Percentiles rank a stretch among this genome's conserved stretches.
Evolutionary conservation across 2,797 vertebrate genomes (phyloP).

Genomic region (Loriculus beryllinus): DNA sequence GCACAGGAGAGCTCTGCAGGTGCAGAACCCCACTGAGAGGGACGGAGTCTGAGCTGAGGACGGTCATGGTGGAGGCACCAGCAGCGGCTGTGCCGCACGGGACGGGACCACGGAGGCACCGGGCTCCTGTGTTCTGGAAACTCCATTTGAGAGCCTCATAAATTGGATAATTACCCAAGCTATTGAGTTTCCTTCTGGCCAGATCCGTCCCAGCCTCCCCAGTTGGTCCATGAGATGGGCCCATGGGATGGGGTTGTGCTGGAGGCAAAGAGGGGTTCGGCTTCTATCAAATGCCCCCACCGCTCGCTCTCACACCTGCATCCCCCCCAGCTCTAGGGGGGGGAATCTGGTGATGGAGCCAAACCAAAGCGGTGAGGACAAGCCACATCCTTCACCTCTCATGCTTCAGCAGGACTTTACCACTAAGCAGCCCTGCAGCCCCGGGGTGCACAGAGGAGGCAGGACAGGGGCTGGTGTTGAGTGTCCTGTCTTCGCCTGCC

Average conservation of each 20-base stretch:
- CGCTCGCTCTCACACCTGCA: not conserved
- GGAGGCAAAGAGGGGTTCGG: not conserved
- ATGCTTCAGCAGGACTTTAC: not conserved
- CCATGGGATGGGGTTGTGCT: not conserved
- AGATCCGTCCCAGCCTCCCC: slow-evolving; percentile 52
- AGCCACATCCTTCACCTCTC: slow-evolving; percentile 2
- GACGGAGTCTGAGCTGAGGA: not conserved
- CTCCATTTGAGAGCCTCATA: slow-evolving; percentile 62
- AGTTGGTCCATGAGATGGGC: slow-evolving; percentile 15
- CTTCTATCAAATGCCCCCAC: slow-evolving; percentile 14
- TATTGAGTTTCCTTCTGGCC: slow-evolving; percentile 65
- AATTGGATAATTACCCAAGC: slow-evolving; percentile 48
- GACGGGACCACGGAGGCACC: not conserved
- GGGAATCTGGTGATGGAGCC: not conserved
- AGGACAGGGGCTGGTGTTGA: not conserved
- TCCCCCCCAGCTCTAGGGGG: not conserved
- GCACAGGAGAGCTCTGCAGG: slow-evolving; percentile 25
- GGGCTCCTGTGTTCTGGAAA: slow-evolving; percentile 35
- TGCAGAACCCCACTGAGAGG: not conserved
- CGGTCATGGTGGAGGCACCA: not conserved
- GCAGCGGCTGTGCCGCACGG: not conserved
- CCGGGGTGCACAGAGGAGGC: not conserved
- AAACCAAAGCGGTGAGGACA: not conserved
- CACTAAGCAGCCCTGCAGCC: not conserved
- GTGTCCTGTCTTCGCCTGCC: not conserved